These are phyloP conservation scores for Aspidiotus destructor DNA, from an alignment of 2,888 invertebrate genomes.

Conservation along the genomic window DNA sequence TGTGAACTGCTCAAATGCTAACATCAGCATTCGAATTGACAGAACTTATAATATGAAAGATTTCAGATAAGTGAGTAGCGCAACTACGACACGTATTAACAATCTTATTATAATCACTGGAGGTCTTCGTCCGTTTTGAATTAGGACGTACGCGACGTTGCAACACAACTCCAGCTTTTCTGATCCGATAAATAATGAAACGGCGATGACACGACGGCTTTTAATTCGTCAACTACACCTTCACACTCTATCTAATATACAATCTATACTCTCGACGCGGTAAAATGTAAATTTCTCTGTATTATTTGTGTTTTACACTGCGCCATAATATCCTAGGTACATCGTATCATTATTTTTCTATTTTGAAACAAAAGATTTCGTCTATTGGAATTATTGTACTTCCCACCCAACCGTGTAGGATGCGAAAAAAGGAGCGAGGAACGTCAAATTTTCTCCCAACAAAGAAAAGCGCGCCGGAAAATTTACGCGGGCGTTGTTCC, in stretches of 20 bases:
- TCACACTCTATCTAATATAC: not conserved
- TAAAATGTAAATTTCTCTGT: not conserved
- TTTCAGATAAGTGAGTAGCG: constrained; percentile 2
- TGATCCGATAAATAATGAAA: constrained; percentile 30
- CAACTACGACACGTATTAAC: constrained; percentile 8
- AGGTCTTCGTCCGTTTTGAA: constrained; percentile 10
- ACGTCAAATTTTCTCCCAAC: too few species aligned
- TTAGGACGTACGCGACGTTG: not conserved
- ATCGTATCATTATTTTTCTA: not conserved
- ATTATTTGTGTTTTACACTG: not conserved
- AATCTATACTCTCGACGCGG: not conserved
- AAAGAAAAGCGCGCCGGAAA: too few species aligned
- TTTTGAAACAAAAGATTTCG: too few species aligned
- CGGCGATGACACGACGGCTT: constrained; percentile 27
- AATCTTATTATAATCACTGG: constrained; percentile 24
- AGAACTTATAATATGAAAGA: not conserved
- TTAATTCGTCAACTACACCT: constrained; percentile 25
- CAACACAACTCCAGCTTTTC: constrained; percentile 6
- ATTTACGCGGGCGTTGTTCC: too few species aligned
- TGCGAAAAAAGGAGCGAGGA: too few species aligned
- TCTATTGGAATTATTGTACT: too few species aligned
- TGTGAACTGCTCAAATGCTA: not conserved
- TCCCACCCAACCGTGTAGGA: too few species aligned
- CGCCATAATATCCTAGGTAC: not conserved
- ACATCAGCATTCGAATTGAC: not conserved